These are phyloP conservation scores for Porites australiensis DNA, from an alignment of 64 coral and sea anemone genomes.

Conservation along the genomic window DNA sequence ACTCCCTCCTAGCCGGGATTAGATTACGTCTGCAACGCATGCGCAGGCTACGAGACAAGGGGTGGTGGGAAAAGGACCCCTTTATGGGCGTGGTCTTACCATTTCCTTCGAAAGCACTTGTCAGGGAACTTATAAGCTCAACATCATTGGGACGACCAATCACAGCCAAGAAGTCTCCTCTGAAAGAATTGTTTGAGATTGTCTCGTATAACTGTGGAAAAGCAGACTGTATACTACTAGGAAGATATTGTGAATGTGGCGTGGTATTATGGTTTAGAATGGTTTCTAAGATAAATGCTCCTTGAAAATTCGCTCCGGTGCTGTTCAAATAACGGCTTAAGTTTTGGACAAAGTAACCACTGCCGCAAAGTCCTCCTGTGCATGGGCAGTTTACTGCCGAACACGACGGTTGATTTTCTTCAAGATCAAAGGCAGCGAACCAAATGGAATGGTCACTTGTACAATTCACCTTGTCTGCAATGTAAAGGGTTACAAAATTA, in stretches of 20 bases:
- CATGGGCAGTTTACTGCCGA: conserved; percentile 24
- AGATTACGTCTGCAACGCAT: too few species aligned
- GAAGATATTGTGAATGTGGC: conserved; percentile 60
- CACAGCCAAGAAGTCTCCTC: conserved; percentile 75
- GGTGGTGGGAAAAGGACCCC: too few species aligned
- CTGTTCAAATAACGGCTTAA: conserved; percentile 55
- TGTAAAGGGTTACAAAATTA: not conserved
- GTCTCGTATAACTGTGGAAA: not conserved
- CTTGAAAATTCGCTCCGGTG: conserved; percentile 40
- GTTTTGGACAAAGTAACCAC: conserved; percentile 58
- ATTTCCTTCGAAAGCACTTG: too few species aligned
- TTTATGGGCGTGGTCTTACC: too few species aligned
- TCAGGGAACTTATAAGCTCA: not conserved
- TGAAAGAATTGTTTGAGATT: conserved; percentile 4
- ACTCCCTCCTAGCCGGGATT: too few species aligned
- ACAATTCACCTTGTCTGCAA: not conserved
- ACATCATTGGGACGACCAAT: conserved; percentile 59
- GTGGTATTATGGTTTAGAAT: conserved; percentile 83
- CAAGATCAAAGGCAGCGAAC: conserved; percentile 65
- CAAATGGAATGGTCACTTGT: not conserved
- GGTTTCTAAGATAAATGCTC: conserved; percentile 70
- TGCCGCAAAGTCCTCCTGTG: not conserved
- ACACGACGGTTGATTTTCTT: conserved; percentile 18
- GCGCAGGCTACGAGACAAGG: too few species aligned
- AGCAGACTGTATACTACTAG: accelerated